Conservation (phyloP, 1,140 invertebrate species). For the Zaprionus tsacasi region DNA sequence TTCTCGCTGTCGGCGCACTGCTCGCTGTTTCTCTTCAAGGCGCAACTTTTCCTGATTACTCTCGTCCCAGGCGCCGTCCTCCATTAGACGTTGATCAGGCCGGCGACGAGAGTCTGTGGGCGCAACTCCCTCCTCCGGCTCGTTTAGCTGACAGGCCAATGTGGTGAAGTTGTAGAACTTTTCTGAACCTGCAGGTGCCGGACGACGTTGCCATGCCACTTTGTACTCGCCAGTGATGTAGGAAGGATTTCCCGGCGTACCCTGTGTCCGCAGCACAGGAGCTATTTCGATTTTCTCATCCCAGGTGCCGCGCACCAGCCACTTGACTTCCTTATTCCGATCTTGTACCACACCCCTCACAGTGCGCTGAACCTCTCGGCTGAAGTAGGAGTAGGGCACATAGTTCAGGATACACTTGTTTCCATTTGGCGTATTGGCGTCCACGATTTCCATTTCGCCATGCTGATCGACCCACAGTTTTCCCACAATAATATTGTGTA, state of each 20-base stretch:
- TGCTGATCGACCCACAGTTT: constrained; percentile 99
- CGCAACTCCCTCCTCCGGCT: constrained; percentile 95
- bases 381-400: constrained; percentile 99
- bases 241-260: constrained; percentile 91
- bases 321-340: constrained; percentile 86
- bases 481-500: constrained; percentile 99
- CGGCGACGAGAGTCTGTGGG: constrained; percentile 97
- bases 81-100: constrained; percentile 99
- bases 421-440: constrained; percentile 92
- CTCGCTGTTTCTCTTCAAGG: constrained; percentile 97
- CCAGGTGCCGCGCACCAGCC: constrained; percentile 97
- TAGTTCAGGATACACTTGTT: constrained; percentile 98
- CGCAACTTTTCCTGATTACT: constrained; percentile 94
- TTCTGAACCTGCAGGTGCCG: constrained; percentile 89
- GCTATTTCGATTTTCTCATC: constrained; percentile 97
- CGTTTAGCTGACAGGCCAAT: constrained; percentile 98
- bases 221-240: constrained; percentile 95
- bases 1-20: constrained; percentile 90
- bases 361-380: constrained; percentile 95
- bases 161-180: constrained; percentile 97
- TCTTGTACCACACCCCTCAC: constrained; percentile 92
- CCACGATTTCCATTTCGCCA: constrained; percentile 98
- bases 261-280: constrained; percentile 91
- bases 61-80: constrained; percentile 97
- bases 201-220: constrained; percentile 93